Evolutionary conservation across 2,113 vertebrate genomes (phyloP).

Genomic region (Thamnophis sirtalis): DNA sequence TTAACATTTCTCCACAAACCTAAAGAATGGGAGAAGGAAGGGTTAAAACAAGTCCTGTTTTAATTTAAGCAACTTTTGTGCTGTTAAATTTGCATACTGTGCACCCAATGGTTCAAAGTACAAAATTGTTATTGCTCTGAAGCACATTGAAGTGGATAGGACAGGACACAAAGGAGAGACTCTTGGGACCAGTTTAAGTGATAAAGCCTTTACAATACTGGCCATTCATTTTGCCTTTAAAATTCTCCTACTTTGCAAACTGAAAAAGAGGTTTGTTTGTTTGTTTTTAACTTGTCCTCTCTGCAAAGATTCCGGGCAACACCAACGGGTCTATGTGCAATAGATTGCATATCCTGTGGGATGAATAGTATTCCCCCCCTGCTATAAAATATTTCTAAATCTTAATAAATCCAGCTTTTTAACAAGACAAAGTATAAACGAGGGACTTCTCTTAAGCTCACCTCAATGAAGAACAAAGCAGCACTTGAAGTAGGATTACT

Average conservation of each 20-base stretch:
- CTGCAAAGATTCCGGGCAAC: not conserved
- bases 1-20: not conserved
- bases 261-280: not conserved
- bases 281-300: not conserved
- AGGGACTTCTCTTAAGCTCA: slow-evolving; percentile 52
- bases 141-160: not conserved
- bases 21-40: not conserved
- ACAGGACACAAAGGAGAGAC: not conserved
- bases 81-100: not conserved
- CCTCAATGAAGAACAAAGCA: slow-evolving; percentile 91
- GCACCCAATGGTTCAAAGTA: not conserved
- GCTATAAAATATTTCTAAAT: not conserved
- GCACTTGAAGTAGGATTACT: slow-evolving; percentile 79
- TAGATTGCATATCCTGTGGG: not conserved
- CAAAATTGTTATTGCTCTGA: not conserved
- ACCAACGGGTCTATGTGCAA: not conserved
- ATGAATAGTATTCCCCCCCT: not conserved
- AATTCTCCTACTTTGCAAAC: not conserved
- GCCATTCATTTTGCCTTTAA: not conserved
- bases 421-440: not conserved
- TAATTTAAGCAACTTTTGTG: not conserved
- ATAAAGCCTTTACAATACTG: not conserved
- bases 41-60: not conserved
- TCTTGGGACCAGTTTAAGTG: not conserved
- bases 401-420: not conserved